phyloP scores from a whole-genome alignment of 2,797 vertebrate species.

The Nannoperca australis region DNA sequence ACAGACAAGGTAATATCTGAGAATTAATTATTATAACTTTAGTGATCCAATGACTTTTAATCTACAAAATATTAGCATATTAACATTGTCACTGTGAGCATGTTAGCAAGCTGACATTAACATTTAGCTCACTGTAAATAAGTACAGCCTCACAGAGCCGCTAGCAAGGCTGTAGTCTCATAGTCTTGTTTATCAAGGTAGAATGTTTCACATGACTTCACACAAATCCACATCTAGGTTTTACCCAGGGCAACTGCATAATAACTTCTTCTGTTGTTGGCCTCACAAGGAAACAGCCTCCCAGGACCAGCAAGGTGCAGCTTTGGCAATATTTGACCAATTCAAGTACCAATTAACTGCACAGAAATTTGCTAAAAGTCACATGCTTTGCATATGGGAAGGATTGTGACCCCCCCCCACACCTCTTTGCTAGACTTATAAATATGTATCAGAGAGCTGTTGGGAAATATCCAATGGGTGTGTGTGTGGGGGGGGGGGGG shows the following conservation, averaged over 20 bases:
- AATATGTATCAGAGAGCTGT: background rate
- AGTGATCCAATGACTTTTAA: background rate
- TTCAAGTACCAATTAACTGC: background rate
- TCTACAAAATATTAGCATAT: too few species aligned
- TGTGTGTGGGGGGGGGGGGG: too few species aligned
- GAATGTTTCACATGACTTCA: background rate
- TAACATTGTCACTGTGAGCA: too few species aligned
- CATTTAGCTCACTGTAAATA: background rate
- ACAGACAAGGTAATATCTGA: background rate
- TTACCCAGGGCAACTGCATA: background rate
- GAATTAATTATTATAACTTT: background rate
- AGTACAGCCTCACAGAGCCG: too few species aligned
- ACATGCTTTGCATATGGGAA: background rate
- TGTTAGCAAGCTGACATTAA: background rate
- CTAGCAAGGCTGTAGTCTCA: too few species aligned
- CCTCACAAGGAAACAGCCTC: background rate
- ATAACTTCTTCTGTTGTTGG: background rate
- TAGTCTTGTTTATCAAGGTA: too few species aligned
- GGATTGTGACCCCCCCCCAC: background rate
- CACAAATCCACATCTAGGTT: background rate
- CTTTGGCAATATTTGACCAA: background rate
- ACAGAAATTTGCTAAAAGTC: background rate
- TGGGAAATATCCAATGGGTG: too few species aligned
- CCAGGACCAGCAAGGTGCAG: background rate
- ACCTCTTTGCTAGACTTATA: slow-evolving; percentile 1